phyloP scores from a whole-genome alignment of 2,113 vertebrate genomes.

The Choloepus hoffmanni region DNA sequence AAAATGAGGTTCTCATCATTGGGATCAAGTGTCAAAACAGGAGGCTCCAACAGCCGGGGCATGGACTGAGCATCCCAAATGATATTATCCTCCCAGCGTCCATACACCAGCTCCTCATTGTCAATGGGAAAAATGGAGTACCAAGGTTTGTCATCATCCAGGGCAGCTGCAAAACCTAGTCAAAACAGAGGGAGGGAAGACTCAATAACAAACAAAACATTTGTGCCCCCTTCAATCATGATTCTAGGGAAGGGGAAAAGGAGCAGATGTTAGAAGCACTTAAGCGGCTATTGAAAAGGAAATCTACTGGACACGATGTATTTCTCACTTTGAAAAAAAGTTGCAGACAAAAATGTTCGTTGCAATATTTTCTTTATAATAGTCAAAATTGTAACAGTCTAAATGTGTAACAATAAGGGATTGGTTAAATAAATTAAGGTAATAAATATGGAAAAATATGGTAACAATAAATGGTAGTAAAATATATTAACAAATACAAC shows the following conservation, averaged over 20 bases:
- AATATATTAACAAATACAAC: conserved; percentile 6
- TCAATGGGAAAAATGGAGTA: too few relatives aligned
- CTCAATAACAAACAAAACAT: conserved; percentile 25
- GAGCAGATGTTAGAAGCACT: not conserved
- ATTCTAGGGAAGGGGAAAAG: conserved; percentile 44
- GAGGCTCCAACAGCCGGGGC: too few relatives aligned
- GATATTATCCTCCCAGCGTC: too few relatives aligned
- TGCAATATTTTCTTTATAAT: not conserved
- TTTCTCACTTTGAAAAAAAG: conserved; percentile 12
- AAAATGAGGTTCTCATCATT: too few relatives aligned
- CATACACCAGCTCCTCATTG: too few relatives aligned
- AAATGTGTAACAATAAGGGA: conserved; percentile 18
- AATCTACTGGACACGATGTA: not conserved
- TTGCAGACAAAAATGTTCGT: conserved; percentile 10
- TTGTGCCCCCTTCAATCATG: not conserved
- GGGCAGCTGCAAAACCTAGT: conserved; percentile 80
- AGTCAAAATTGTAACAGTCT: conserved; percentile 16
- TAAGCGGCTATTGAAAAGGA: conserved; percentile 11
- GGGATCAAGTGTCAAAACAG: too few relatives aligned
- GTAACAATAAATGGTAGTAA: not conserved
- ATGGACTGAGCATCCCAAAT: too few relatives aligned
- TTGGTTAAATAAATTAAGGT: not conserved
- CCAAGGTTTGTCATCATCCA: too few relatives aligned
- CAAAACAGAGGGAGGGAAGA: conserved; percentile 26
- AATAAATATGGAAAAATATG: not conserved